Percentiles rank a stretch among this genome's conserved stretches.
phyloP scores from a whole-genome alignment of 2,113 vertebrate species.

The Chlorodrepanis virens region DNA sequence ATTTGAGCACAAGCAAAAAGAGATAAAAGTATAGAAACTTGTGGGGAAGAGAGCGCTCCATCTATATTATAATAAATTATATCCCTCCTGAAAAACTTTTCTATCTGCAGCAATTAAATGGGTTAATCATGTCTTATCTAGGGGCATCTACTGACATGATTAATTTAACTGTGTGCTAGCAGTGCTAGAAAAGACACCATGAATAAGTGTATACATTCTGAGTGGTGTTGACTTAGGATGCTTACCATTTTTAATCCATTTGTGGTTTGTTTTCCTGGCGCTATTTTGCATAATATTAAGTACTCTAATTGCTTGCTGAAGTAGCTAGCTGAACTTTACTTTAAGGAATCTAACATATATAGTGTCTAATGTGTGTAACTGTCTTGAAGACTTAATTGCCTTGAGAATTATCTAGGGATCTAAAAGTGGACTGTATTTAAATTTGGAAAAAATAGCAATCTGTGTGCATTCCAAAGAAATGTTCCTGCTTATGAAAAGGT shows the following conservation, averaged over 20 bases:
- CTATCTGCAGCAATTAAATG: constrained; percentile 4
- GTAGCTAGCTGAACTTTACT: constrained; percentile 11
- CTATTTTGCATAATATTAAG: constrained; percentile 50
- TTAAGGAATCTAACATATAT: constrained; percentile 8
- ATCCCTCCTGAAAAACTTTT: neutral
- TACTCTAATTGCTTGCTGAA: constrained; percentile 29
- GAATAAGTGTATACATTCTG: neutral
- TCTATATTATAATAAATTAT: neutral
- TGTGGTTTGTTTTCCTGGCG: constrained; percentile 45
- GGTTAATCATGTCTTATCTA: constrained; percentile 19
- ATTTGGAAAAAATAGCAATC: neutral
- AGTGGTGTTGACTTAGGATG: constrained; percentile 21
- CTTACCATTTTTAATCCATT: constrained; percentile 47
- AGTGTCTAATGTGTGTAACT: neutral
- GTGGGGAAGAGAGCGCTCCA: neutral
- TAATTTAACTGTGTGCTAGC: neutral
- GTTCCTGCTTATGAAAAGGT: neutral
- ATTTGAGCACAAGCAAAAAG: neutral
- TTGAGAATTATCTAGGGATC: neutral
- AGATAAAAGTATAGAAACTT: neutral
- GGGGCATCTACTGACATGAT: neutral
- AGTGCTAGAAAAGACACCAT: neutral
- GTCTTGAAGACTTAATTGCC: neutral
- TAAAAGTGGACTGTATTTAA: constrained; percentile 17
- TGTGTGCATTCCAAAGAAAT: neutral